Base-by-base conservation (phyloP, 2,797 vertebrate species). In the Alca torda region DNA sequence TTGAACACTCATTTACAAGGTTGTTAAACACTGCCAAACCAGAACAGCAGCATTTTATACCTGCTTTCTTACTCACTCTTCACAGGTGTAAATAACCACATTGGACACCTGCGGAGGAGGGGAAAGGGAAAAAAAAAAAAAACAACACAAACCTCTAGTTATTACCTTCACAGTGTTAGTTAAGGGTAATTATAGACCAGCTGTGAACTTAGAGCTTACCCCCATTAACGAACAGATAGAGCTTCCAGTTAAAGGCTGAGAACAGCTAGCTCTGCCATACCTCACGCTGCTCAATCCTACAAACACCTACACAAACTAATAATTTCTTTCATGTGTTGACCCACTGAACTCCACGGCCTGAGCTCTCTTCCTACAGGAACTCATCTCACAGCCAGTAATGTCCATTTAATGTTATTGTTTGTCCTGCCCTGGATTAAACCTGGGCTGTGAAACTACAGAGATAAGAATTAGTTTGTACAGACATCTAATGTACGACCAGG, bases 21-120 rank as follows among this genome's bases (percentile, higher is more conserved):
- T 5, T 61, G 64, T 92, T 80, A 78, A 96, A 93, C 41, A 93
- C 69, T 63, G 84, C 79, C 84, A 97, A 96, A 96, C 95, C 94
- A 93, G 95, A 95, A 94, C 45, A 63, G 67, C 90, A 95, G 84
- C 90, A 95, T 97, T 97, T 96, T 95, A 96, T 74, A 88, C 77
- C 67, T 70, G 5, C 80, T 95, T 94, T 93, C 81, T 87, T 74
- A 65, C 54, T 95, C 50, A 81, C 45, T 94, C 87, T 56, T 91
- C 68, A 48, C 90, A 91, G 88, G 72, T 95, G 75, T 39, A 95
- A 91, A 95, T 77, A 95, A 95, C 89, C 75, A 95, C 50, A 9
- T 5, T 89, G 92, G 84, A 92, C 90, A 96, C 48, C 78, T 89
- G 84, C 30, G 56, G 60, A 85, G 86, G 94, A 90, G 63, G 74